Evolutionary conservation across 1,140 invertebrate genomes (phyloP), one percentile per base, ranked within the genome.

Genomic region (Camponotus floridanus): DNA sequence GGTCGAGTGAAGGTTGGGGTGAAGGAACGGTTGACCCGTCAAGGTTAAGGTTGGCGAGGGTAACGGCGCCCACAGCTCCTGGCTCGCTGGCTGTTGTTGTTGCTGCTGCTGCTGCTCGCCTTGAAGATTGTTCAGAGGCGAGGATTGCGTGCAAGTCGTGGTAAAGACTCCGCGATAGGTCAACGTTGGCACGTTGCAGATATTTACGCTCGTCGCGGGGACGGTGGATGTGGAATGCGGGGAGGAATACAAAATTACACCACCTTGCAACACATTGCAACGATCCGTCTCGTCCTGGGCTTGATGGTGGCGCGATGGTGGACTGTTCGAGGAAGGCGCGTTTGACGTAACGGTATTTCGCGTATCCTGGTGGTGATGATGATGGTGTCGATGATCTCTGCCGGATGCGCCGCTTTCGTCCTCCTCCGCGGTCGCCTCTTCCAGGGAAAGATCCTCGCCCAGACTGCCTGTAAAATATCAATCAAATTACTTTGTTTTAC

Each of bases 391-490:
- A 79, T 93, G 95, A 91, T 92, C 94, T 88, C 90, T 92, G 84
- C 86, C 94, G 74, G 94, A 96, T 95, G 94, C 96, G 96, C 94
- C 96, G 91, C 96, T 96, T 91, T 98, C 97, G 93, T 98, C 97
- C 90, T 97, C 97, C 89, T 97, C 96, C 79, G 96, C 96, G 76
- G 96, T 96, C 51, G 93, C 93, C 81, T 96, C 96, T 80, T 97
- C 97, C 92, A 97, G 94, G 1, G 97, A 97, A 36, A 98, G 94
- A 92, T 98, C 97, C 92, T 97, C 97, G 59, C 97, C 96, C 94
- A 98, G 95, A 85, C 97, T 97, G 95, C 97, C 97, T 98, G 95
- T 18, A 97, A 96, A 92, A 80, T 92, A 87, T 67, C 42, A 48
- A 81, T 87, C 68, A 70, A 45, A 64, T 67, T 65, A n/a, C 57